phyloP scores from a whole-genome alignment of 2,113 vertebrate species.

The Brachypodius melanocephalos region DNA sequence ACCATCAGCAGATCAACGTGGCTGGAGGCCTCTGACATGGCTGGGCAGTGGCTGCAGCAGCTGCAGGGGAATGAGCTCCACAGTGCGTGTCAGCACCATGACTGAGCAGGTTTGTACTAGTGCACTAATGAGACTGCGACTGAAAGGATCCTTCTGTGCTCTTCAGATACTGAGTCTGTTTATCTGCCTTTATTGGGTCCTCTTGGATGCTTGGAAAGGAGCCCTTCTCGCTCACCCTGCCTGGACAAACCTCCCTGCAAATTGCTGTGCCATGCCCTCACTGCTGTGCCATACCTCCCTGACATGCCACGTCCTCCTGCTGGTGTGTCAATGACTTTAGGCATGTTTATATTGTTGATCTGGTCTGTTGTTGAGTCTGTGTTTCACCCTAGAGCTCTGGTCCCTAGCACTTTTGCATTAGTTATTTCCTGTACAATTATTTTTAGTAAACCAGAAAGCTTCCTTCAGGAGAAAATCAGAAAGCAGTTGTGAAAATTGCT shows the following conservation, averaged over 20 bases:
- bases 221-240: rapidly evolving
- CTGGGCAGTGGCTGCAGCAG: background rate
- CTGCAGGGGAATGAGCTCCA: background rate
- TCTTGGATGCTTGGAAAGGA: background rate
- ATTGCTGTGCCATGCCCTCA: background rate
- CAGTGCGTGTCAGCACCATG: rapidly evolving
- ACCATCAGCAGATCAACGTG: background rate
- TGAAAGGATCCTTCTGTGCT: background rate
- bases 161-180: background rate
- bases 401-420: background rate
- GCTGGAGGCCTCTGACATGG: background rate
- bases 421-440: background rate
- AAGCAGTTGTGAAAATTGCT: background rate
- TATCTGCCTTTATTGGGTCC: background rate
- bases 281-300: rapidly evolving
- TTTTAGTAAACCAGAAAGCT: background rate
- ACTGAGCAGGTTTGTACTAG: background rate
- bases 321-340: background rate
- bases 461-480: background rate
- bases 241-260: background rate
- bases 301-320: no score
- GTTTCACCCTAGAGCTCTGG: background rate
- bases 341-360: background rate
- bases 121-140: rapidly evolving
- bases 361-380: background rate